phyloP scores from a whole-genome alignment of 2,797 vertebrate genomes.

The Gouania willdenowi region DNA sequence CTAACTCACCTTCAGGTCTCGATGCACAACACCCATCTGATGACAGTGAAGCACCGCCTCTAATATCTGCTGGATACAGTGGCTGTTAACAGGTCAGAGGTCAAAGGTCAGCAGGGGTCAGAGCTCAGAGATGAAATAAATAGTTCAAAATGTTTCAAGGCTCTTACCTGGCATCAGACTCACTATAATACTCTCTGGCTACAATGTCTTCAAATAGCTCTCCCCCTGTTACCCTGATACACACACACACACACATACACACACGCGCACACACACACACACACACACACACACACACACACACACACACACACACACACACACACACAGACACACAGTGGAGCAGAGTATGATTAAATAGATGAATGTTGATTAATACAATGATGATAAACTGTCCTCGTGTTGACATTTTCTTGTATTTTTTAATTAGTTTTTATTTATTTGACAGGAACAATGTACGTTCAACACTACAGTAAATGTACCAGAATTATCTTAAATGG shows the following conservation, averaged over 20 bases:
- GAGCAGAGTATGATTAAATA: too few relatives aligned
- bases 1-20: conserved; percentile 88
- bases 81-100: conserved; percentile 61
- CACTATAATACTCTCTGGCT: conserved; percentile 96
- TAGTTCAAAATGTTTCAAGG: not conserved
- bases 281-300: conserved; percentile 17
- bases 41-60: conserved; percentile 97
- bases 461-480: too few relatives aligned
- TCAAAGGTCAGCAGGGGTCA: conserved; percentile 7
- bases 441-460: too few relatives aligned
- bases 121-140: too few relatives aligned
- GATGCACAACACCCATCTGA: conserved; percentile 96
- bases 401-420: too few relatives aligned
- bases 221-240: conserved; percentile 87
- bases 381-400: too few relatives aligned
- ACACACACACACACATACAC: not conserved
- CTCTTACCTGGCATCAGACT: conserved; percentile 91
- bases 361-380: too few relatives aligned
- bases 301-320: conserved; percentile 22
- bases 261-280: conserved; percentile 19
- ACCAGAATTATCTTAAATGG: too few relatives aligned
- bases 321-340: conserved; percentile 25
- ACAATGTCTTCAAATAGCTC: conserved; percentile 97
- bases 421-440: too few relatives aligned
- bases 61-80: conserved; percentile 97